Base-by-base conservation (phyloP, 2,113 vertebrate species). In the Aptenodytes patagonicus region DNA sequence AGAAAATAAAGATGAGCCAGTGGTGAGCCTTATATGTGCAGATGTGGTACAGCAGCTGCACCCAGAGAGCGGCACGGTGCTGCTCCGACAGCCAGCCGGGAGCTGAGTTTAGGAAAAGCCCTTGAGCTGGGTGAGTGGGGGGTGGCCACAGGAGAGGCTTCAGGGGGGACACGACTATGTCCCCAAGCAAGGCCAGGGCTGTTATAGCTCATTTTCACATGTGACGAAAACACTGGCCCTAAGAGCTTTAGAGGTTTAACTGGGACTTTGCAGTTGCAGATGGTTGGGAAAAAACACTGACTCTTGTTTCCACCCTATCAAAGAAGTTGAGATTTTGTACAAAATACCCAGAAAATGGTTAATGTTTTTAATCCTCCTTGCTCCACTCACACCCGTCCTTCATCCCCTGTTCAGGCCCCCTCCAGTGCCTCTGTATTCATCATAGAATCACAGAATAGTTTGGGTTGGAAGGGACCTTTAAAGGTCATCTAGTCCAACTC, bases 131-230 rank as follows among this genome's bases (percentile, higher is more conserved):
- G 14, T 28, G 31, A 55, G 31, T 13, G 2, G 9, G 29, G 46
- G 10, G 17, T 40, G 34, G 15, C 47, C 19, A 2, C 0, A 1
- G 51, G 28, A 71, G 32, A 64, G 51, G 19, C 29, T 87, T 57
- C 4, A 3, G 13, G 10, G 4, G 40, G 6, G 4, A 36, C 4
- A 1, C 0, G 5, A 36, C 2, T 3, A 52, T 80, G 81, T 38
- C 25, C 34, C 40, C 0, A 0, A 11, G 54, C 1, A 0, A 52
- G 44, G 9, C 46, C 73, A 64, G 26, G 44, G 51, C 36, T 79
- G 38, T 36, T 15, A 49, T 7, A 2, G 3, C 52, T 65, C 21
- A 6, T 25, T 70, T 52, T 75, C 46, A 31, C 5, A 7, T 1
- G 19, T 0, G 1, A 47, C 7, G 22, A 25, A 90, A 80, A 0